A percentile compares a stretch with the other conserved stretches of the same genome.
Evolutionary conservation across 2,888 invertebrate genomes (phyloP).

Genomic region (Tachina lurida): DNA sequence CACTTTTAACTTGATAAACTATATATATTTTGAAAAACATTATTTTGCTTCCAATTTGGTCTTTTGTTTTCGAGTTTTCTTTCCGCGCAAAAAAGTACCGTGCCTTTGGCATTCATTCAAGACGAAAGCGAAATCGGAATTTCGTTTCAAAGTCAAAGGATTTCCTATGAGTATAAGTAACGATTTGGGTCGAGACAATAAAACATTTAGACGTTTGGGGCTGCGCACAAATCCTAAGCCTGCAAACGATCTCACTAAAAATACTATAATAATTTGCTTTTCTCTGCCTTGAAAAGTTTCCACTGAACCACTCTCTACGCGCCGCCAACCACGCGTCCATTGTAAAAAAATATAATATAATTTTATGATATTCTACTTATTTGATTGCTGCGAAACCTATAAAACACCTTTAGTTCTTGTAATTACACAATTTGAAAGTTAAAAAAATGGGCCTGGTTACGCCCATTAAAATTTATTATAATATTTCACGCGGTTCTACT

Average conservation of each 20-base stretch:
- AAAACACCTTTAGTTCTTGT: too few relatives aligned
- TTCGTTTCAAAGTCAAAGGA: slow-evolving; percentile 79
- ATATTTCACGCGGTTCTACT: too few relatives aligned
- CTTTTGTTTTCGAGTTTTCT: slow-evolving; percentile 19
- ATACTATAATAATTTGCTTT: slow-evolving; percentile 90
- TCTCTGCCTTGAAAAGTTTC: slow-evolving; percentile 95
- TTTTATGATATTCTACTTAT: too few relatives aligned
- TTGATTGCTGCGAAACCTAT: too few relatives aligned
- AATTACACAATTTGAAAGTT: too few relatives aligned
- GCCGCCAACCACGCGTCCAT: slow-evolving; percentile 72
- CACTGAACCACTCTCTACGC: slow-evolving; percentile 90
- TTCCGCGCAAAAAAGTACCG: slow-evolving; percentile 58
- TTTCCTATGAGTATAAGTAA: slow-evolving; percentile 85
- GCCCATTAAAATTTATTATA: too few relatives aligned
- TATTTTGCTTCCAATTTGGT: neutral
- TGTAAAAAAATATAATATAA: too few relatives aligned
- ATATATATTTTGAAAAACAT: neutral
- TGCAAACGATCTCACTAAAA: slow-evolving; percentile 86
- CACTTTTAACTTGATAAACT: slow-evolving; percentile 6
- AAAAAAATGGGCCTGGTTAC: too few relatives aligned
- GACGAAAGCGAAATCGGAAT: slow-evolving; percentile 76
- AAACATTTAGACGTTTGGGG: slow-evolving; percentile 85
- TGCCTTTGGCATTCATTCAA: slow-evolving; percentile 76
- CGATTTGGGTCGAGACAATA: slow-evolving; percentile 85
- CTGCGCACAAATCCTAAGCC: slow-evolving; percentile 78